Evolutionary conservation across 2,888 invertebrate genomes (phyloP).

Genomic region (Yponomeuta cagnagella): DNA sequence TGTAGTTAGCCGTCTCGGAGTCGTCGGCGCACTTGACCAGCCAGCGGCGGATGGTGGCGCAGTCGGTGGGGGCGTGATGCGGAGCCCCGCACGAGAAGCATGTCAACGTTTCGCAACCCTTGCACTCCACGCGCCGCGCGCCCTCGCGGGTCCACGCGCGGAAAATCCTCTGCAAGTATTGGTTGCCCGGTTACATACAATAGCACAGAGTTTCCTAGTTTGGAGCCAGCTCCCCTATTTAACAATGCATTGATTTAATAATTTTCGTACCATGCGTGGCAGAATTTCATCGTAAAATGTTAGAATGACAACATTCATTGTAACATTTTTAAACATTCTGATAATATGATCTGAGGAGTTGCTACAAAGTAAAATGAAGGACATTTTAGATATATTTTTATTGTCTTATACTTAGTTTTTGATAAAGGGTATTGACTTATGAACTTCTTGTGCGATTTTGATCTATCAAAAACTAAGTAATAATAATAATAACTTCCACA

Average conservation of each 20-base stretch:
- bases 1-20: slow-evolving; percentile 99
- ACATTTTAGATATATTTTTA: too few species aligned
- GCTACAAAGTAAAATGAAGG: too few species aligned
- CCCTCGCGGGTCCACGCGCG: slow-evolving; percentile 89
- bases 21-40: slow-evolving; percentile 99
- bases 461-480: background rate
- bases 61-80: slow-evolving; percentile 99
- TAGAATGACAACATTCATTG: too few species aligned
- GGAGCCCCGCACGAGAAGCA: slow-evolving; percentile 98
- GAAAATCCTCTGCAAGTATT: slow-evolving; percentile 78
- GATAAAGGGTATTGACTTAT: too few species aligned
- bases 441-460: background rate
- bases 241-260: background rate
- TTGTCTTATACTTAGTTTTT: too few species aligned
- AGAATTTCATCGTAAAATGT: too few species aligned
- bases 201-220: background rate
- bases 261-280: too few species aligned
- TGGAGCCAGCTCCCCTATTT: background rate
- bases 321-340: too few species aligned
- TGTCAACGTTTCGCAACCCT: slow-evolving; percentile 90
- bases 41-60: slow-evolving; percentile 96
- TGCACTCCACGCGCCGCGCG: slow-evolving; percentile 85
- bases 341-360: too few species aligned
- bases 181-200: too few species aligned
- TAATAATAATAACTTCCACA: too few species aligned